phyloP scores from a whole-genome alignment of 2,113 vertebrate genomes.

The Epinephelus moara region DNA sequence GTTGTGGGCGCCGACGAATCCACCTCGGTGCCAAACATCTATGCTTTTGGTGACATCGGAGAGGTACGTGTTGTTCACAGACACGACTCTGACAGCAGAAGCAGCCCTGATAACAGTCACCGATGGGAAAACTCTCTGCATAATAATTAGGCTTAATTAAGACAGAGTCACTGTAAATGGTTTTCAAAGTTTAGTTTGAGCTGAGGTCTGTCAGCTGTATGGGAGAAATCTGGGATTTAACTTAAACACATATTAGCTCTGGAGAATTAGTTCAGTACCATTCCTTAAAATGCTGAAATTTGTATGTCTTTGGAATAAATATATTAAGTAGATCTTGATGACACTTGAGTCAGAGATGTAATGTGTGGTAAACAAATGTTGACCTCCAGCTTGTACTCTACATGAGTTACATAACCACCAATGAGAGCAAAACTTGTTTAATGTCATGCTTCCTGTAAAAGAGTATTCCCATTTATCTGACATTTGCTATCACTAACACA shows the following conservation, averaged over 20 bases:
- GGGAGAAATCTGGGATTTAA: not conserved
- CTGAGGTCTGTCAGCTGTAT: not conserved
- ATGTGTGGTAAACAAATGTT: not conserved
- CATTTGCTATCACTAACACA: not conserved
- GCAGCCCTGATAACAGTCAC: not conserved
- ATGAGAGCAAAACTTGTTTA: not conserved
- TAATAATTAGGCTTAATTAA: not conserved
- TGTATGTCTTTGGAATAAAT: not conserved
- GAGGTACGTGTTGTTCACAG: constrained; percentile 83
- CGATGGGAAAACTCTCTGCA: not conserved
- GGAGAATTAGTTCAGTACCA: not conserved
- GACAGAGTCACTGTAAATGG: constrained; percentile 10
- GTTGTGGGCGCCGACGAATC: constrained; percentile 87
- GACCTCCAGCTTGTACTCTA: too few species aligned
- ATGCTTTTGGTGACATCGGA: constrained; percentile 91
- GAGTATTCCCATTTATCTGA: not conserved
- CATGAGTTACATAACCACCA: not conserved
- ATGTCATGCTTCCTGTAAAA: not conserved
- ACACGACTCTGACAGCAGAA: not conserved
- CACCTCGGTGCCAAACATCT: constrained; percentile 92
- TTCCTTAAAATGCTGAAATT: too few species aligned
- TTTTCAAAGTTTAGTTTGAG: constrained; percentile 2
- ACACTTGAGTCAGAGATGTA: not conserved
- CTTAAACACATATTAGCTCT: not conserved
- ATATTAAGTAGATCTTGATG: not conserved